Evolutionary conservation across 2,113 vertebrate genomes (phyloP).

Genomic region (Engraulis encrasicolus): DNA sequence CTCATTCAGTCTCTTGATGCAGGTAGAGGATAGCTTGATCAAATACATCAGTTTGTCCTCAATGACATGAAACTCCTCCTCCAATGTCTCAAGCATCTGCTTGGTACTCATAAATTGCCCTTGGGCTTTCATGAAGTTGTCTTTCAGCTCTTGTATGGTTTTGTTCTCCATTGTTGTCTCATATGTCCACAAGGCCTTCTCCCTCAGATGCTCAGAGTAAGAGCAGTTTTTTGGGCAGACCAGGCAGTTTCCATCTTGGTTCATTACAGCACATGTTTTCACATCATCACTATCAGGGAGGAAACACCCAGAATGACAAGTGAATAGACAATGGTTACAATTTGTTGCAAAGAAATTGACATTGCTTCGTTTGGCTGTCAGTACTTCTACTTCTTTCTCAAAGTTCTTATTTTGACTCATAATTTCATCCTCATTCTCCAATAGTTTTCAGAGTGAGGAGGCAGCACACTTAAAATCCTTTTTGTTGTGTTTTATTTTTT

Average conservation of each 20-base stretch:
- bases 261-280: slow-evolving; percentile 43
- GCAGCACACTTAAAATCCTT: no score
- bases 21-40: no score
- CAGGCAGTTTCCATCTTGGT: slow-evolving; percentile 23
- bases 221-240: slow-evolving; percentile 48
- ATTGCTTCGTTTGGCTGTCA: slow-evolving; percentile 26
- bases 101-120: no score
- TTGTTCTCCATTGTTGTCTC: no score
- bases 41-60: no score
- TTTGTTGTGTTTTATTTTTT: no score
- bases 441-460: no score
- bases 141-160: no score
- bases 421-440: slow-evolving; percentile 40
- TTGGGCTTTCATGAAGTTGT: no score
- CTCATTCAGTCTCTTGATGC: slow-evolving; percentile 46
- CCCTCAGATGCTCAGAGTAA: slow-evolving; percentile 31
- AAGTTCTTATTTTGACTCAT: slow-evolving; percentile 47
- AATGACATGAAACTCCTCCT: no score
- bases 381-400: slow-evolving; percentile 45
- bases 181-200: no score
- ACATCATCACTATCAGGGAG: slow-evolving; percentile 33
- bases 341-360: no score
- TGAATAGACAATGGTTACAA: slow-evolving; percentile 43
- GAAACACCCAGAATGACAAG: slow-evolving; percentile 48
- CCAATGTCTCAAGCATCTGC: slow-evolving; percentile 39